These are phyloP conservation scores for Episyrphus balteatus DNA, from an alignment of 1,140 invertebrate genomes.

Conservation along the genomic window DNA sequence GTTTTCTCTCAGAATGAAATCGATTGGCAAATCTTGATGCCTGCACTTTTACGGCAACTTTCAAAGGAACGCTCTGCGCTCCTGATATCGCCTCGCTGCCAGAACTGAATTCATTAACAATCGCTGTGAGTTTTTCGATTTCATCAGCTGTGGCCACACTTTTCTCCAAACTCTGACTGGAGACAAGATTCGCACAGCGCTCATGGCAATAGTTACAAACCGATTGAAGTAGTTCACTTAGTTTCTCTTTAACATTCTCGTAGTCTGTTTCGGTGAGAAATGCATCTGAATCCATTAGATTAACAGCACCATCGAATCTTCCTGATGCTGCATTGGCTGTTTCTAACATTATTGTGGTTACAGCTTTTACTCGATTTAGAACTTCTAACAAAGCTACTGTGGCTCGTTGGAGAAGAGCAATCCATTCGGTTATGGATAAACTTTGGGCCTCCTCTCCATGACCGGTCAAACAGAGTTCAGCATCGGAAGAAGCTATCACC, in stretches of 20 bases:
- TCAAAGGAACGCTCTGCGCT: constrained; percentile 64
- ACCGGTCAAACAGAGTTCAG: constrained; percentile 51
- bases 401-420: constrained; percentile 62
- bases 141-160: constrained; percentile 56
- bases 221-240: constrained; percentile 64
- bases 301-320: constrained; percentile 38
- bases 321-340: constrained; percentile 50
- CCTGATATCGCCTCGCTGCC: constrained; percentile 69
- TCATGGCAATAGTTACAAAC: constrained; percentile 89
- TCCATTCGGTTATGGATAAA: constrained; percentile 66
- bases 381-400: constrained; percentile 54
- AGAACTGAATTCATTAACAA: constrained; percentile 68
- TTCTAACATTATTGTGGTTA: constrained; percentile 59
- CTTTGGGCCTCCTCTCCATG: constrained; percentile 54
- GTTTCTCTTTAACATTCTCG: constrained; percentile 49
- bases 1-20: constrained; percentile 82
- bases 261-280: constrained; percentile 62
- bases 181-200: constrained; percentile 72
- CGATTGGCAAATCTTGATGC: constrained; percentile 82
- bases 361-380: constrained; percentile 51
- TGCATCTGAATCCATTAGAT: constrained; percentile 48
- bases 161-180: constrained; percentile 58
- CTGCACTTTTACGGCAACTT: constrained; percentile 75
- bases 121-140: constrained; percentile 62
- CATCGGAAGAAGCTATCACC: constrained; percentile 52